Evolutionary conservation across 2,888 invertebrate genomes (phyloP), one percentile per base, ranked within the genome.

Genomic region (Dioctria linearis): DNA sequence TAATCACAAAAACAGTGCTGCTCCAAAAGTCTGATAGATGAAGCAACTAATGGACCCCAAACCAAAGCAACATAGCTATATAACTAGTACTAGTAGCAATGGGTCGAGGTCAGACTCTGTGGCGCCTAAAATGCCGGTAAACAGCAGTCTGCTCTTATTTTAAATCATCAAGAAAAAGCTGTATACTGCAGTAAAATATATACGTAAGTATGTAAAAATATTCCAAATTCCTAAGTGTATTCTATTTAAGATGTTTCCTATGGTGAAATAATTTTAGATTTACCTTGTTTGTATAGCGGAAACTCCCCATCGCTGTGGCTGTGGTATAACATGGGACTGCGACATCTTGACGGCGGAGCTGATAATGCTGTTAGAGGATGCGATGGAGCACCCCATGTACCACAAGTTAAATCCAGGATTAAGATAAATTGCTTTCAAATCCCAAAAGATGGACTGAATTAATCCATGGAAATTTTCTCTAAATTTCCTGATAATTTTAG

Each of bases 231-330:
- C 5, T 6, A 13, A 6, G 59, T 5, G 66, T 3, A 71, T 11
- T 8, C 54, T n/a, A 71, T n/a, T 71, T 71, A 54, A 71, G 39
- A 3, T 54, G 73, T 6, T 46, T 49, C 46, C 11, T 40, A n/a
- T 25, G 25, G 25, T 0, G 25, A 25, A 25, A 25, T 25, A 25
- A 25, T 25, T 25, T 25, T 6, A 11, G 40, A 85, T 86, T 85
- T 91, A 95, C 95, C 95, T 94, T 92, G 92, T 85, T 93, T 91
- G 90, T 94, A 94, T 89, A 94, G 92, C 86, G 95, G 95, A 90
- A 95, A 95, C 90, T 95, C 95, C 87, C 95, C 94, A 88, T 95
- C 95, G 89, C 95, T 95, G 90, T 94, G 94, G 88, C 95, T 95
- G 90, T 95, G 95, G 84, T 94, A 95, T 88, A 95, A 91, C 93